A percentile compares a stretch with the other conserved stretches of the same genome.
Evolutionary conservation across 2,113 vertebrate genomes (phyloP).

Genomic region (Brevimyrus niger): DNA sequence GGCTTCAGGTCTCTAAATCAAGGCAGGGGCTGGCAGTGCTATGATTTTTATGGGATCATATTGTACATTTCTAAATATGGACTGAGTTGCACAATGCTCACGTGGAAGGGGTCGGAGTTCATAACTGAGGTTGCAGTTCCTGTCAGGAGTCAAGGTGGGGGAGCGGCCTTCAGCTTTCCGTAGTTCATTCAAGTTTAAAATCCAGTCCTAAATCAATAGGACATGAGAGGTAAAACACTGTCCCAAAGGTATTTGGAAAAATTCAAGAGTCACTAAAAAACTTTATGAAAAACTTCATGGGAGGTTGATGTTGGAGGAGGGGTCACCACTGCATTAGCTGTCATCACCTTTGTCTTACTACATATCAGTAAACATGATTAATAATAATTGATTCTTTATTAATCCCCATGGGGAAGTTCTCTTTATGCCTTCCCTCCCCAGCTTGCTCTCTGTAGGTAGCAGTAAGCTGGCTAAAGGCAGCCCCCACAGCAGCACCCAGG

Average conservation of each 20-base stretch:
- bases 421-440: no score
- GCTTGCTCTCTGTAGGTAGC: no score
- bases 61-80: neutral
- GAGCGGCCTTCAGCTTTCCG: constrained; percentile 28
- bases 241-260: neutral
- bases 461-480: no score
- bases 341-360: neutral
- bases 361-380: neutral
- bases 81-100: constrained; percentile 21
- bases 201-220: neutral
- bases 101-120: constrained; percentile 33
- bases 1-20: neutral
- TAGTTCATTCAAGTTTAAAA: constrained; percentile 30
- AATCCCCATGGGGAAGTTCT: no score
- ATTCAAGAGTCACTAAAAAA: neutral
- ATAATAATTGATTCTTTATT: no score
- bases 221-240: constrained; percentile 14
- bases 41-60: neutral
- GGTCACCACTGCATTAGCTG: neutral
- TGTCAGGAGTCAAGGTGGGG: constrained; percentile 20
- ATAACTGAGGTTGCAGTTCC: constrained; percentile 32
- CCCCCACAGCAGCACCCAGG: no score
- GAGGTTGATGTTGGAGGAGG: neutral
- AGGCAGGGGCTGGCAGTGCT: constrained; percentile 8
- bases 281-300: neutral